Conservation (phyloP, 2,888 invertebrate species). For the Parthenolecanium corni region DNA sequence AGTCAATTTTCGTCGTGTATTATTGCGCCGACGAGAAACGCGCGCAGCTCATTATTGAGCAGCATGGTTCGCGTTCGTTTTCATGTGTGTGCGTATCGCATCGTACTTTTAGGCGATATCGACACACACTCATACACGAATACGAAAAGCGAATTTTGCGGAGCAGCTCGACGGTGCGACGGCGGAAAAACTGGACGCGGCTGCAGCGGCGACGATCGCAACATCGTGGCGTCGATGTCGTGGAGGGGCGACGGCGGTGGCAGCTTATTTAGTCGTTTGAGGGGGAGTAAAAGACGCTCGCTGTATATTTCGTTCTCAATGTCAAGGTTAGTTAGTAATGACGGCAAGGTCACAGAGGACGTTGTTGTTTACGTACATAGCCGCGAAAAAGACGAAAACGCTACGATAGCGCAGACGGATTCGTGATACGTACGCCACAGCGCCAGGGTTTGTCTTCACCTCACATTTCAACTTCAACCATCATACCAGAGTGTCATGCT, state of each 20-base stretch:
- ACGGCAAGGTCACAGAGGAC: constrained; percentile 28
- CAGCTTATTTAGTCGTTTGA: constrained; percentile 1
- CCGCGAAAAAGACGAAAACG: constrained; percentile 1
- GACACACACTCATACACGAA: too few species aligned
- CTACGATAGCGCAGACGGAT: not conserved
- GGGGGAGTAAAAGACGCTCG: constrained; percentile 15
- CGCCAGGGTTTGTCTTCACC: too few species aligned
- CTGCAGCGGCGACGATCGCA: not conserved
- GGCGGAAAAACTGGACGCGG: not conserved
- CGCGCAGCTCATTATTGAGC: too few species aligned
- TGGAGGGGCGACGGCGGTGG: not conserved
- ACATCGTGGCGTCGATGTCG: not conserved
- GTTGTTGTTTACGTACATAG: constrained; percentile 22
- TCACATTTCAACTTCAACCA: too few species aligned
- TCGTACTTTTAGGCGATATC: too few species aligned
- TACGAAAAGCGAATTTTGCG: not conserved
- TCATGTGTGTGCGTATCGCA: too few species aligned
- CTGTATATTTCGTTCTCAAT: constrained; percentile 25
- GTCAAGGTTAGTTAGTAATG: constrained; percentile 28
- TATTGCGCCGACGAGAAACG: too few species aligned
- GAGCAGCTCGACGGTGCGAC: not conserved
- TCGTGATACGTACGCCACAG: not conserved
- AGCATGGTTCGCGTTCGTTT: too few species aligned
- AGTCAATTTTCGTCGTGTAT: too few species aligned
- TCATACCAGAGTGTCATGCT: too few species aligned